Evolutionary conservation across 2,797 vertebrate species (phyloP).

Genomic region (Typhlichthys eigenmanni): DNA sequence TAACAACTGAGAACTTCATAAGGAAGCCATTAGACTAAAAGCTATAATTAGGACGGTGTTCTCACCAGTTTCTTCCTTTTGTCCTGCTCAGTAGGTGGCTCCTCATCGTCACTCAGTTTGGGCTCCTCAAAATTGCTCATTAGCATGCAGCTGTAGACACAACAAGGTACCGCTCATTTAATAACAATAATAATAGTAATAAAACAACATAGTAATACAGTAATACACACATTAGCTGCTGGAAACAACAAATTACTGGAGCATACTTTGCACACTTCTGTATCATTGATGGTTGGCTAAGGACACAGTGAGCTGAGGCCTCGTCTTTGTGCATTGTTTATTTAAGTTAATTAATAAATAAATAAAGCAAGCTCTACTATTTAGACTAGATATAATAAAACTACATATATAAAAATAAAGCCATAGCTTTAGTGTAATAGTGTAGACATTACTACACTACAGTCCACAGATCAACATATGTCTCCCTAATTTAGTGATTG

Average conservation of each 20-base stretch:
- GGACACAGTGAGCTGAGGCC: too few species aligned
- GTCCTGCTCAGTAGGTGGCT: constrained; percentile 96
- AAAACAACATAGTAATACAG: constrained; percentile 44
- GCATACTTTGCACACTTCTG: neutral
- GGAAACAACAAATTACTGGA: neutral
- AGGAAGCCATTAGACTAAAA: constrained; percentile 7
- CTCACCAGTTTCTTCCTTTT: constrained; percentile 94
- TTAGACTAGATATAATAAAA: too few species aligned
- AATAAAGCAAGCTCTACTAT: too few species aligned
- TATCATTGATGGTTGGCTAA: neutral
- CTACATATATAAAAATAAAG: too few species aligned
- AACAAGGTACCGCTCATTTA: constrained; percentile 52
- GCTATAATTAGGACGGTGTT: neutral
- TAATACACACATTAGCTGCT: constrained; percentile 38
- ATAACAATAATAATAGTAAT: constrained; percentile 51
- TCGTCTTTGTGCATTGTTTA: too few species aligned
- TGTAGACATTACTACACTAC: too few species aligned
- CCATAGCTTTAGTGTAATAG: too few species aligned
- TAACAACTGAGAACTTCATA: neutral
- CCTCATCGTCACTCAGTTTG: constrained; percentile 89
- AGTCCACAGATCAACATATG: too few species aligned
- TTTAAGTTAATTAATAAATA: too few species aligned
- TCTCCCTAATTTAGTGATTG: too few species aligned
- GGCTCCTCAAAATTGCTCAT: constrained; percentile 91
- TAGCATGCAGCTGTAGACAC: constrained; percentile 89